These are phyloP conservation scores for Chanos chanos DNA, from an alignment of 2,797 vertebrate species.

Conservation along the genomic window DNA sequence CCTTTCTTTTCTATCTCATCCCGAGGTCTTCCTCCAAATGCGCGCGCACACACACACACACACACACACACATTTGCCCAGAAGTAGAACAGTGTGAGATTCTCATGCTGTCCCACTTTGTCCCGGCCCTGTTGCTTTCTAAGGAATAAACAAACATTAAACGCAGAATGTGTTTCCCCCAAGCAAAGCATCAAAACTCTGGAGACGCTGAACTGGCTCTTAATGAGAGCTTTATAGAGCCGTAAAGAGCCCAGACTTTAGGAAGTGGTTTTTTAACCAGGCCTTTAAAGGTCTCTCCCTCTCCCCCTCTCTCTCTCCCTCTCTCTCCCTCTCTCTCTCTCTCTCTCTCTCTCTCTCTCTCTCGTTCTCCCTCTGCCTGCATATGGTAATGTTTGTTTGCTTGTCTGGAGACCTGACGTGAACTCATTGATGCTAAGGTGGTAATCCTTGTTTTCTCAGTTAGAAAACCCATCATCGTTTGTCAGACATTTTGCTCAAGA, in stretches of 20 bases:
- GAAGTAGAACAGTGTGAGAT: not conserved
- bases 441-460: not conserved
- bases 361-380: not conserved
- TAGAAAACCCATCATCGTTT: not conserved
- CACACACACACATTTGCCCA: slow-evolving; percentile 1
- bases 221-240: slow-evolving; percentile 54
- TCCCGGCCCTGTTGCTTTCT: slow-evolving; percentile 31
- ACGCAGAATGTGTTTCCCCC: slow-evolving; percentile 35
- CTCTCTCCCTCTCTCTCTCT: not conserved
- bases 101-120: slow-evolving; percentile 33
- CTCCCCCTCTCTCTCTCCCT: not conserved
- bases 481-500: too few species aligned
- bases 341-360: slow-evolving; percentile 2
- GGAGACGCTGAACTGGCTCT: too few species aligned
- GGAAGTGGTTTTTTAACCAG: slow-evolving; percentile 55
- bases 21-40: too few species aligned
- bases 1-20: too few species aligned
- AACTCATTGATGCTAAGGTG: not conserved
- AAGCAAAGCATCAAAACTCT: slow-evolving; percentile 22
- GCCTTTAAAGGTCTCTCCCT: slow-evolving; percentile 31
- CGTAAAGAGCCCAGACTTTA: slow-evolving; percentile 47
- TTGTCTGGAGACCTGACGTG: slow-evolving; percentile 5
- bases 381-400: not conserved
- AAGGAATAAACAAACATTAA: slow-evolving; percentile 46
- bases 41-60: not conserved